phyloP scores from a whole-genome alignment of 2,797 vertebrate genomes.

The Falco peregrinus region DNA sequence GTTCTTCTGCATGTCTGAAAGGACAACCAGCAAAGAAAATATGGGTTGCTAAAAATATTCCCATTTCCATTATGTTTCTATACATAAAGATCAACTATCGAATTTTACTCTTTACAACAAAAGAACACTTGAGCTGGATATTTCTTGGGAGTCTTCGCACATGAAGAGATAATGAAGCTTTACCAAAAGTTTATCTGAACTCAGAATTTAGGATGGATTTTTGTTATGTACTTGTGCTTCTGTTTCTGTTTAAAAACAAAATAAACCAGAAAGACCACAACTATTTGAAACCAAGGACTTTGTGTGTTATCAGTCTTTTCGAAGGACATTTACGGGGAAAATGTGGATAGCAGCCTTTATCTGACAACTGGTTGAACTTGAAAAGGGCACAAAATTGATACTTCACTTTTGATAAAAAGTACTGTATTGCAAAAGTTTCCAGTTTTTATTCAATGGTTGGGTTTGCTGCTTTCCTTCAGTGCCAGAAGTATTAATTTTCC shows the following conservation, averaged over 20 bases:
- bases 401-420: background rate
- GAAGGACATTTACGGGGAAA: background rate
- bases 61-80: background rate
- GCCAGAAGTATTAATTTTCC: background rate
- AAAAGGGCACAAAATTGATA: background rate
- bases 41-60: background rate
- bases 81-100: background rate
- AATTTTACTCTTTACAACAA: background rate
- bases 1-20: background rate
- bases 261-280: background rate
- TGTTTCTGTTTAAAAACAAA: background rate
- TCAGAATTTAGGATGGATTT: background rate
- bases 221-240: background rate
- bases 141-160: background rate
- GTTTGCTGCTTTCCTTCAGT: background rate
- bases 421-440: background rate
- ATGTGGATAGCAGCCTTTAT: background rate
- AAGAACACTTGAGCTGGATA: background rate
- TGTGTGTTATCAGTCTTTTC: background rate
- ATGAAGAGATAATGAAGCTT: background rate
- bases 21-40: background rate
- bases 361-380: background rate
- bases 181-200: background rate
- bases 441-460: background rate
- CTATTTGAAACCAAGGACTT: background rate